Evolutionary conservation across 2,797 vertebrate species (phyloP).

Genomic region (Phyllotis vaccarum): DNA sequence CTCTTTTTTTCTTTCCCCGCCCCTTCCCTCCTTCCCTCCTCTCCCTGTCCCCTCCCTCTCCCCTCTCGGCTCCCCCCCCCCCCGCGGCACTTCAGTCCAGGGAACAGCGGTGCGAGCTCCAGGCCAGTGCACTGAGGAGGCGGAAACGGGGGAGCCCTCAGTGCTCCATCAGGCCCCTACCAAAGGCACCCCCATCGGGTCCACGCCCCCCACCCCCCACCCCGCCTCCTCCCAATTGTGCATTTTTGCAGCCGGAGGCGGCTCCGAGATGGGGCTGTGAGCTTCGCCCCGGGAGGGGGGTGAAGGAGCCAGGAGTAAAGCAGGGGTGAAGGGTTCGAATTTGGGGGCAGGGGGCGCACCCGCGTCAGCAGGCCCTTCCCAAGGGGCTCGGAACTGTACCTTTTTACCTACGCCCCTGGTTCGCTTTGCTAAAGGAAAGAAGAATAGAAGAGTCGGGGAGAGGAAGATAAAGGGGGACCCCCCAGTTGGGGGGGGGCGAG

Average conservation of each 20-base stretch:
- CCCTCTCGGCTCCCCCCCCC: slow-evolving; percentile 29
- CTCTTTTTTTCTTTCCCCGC: slow-evolving; percentile 40
- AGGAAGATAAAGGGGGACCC: slow-evolving; percentile 76
- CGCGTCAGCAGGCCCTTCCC: slow-evolving; percentile 63
- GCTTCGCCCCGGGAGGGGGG: slow-evolving; percentile 77
- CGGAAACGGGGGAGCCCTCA: slow-evolving; percentile 76
- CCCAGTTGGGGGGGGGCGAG: slow-evolving; percentile 79
- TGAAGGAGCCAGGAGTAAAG: slow-evolving; percentile 68
- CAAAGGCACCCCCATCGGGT: slow-evolving; percentile 73
- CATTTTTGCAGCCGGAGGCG: slow-evolving; percentile 86
- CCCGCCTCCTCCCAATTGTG: slow-evolving; percentile 85
- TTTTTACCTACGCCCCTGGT: slow-evolving; percentile 76
- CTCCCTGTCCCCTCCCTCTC: slow-evolving; percentile 43
- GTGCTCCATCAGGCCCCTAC: slow-evolving; percentile 75
- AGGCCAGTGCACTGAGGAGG: slow-evolving; percentile 81
- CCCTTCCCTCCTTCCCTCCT: neutral
- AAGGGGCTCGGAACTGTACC: slow-evolving; percentile 65
- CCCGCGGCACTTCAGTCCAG: slow-evolving; percentile 75
- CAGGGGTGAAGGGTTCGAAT: slow-evolving; percentile 72
- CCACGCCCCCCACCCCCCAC: slow-evolving; percentile 80
- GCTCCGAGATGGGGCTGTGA: slow-evolving; percentile 82
- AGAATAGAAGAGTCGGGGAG: slow-evolving; percentile 67
- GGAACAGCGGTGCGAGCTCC: slow-evolving; percentile 81
- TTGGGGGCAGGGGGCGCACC: slow-evolving; percentile 73
- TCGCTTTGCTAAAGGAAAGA: slow-evolving; percentile 69